phyloP scores from a whole-genome alignment of 2,797 vertebrate species.

The Gallirallus australis region DNA sequence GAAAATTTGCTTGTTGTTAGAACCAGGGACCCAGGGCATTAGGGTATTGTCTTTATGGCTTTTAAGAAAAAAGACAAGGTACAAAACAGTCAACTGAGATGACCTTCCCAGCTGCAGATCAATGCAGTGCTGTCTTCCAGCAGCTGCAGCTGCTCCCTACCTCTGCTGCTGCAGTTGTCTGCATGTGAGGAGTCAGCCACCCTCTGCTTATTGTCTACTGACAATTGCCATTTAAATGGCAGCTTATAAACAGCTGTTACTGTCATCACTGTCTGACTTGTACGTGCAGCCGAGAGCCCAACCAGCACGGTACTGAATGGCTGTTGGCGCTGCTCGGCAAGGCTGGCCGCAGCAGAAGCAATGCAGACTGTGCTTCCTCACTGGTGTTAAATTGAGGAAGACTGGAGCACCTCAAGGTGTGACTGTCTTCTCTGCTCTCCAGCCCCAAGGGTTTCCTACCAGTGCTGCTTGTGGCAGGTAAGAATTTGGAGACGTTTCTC shows the following conservation, averaged over 20 bases:
- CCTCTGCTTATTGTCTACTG: not conserved
- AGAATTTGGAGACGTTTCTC: not conserved
- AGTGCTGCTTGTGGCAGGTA: not conserved
- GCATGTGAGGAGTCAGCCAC: not conserved
- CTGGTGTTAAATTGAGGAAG: fast-evolving
- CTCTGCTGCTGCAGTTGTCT: not conserved
- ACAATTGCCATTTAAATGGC: constrained; percentile 46
- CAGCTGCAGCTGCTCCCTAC: not conserved
- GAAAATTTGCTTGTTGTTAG: not conserved
- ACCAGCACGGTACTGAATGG: fast-evolving
- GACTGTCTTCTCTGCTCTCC: not conserved
- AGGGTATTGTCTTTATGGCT: not conserved
- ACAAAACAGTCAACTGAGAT: not conserved
- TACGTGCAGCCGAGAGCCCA: not conserved
- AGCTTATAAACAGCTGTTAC: constrained; percentile 23
- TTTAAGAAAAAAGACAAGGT: not conserved
- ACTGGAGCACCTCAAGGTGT: not conserved
- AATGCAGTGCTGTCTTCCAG: not conserved
- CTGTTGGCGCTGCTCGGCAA: not conserved
- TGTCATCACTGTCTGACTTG: not conserved
- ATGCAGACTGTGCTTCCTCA: not conserved
- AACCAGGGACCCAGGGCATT: not conserved
- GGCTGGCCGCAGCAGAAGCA: not conserved
- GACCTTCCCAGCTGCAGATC: constrained; percentile 19
- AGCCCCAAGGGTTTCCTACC: not conserved